These are phyloP conservation scores for Atlantisia rogersi DNA, from an alignment of 2,113 vertebrate genomes.

Conservation along the genomic window DNA sequence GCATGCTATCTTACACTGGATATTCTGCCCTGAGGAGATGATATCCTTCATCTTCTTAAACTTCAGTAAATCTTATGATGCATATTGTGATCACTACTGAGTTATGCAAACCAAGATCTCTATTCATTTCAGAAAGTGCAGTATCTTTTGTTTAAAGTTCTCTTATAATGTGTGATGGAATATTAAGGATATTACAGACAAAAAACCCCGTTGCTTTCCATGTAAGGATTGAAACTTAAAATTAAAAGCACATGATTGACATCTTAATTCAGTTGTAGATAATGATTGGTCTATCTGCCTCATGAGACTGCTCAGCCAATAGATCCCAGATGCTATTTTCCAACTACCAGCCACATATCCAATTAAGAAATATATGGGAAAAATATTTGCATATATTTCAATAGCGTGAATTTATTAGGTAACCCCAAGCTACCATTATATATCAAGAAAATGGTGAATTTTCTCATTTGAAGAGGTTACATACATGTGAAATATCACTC, in stretches of 20 bases:
- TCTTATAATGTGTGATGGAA: background rate
- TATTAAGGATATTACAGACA: background rate
- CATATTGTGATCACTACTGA: background rate
- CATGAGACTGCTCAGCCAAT: background rate
- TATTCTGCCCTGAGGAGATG: background rate
- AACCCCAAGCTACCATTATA: background rate
- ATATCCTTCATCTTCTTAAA: background rate
- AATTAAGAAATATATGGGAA: background rate
- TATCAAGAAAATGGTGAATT: background rate
- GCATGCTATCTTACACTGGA: constrained; percentile 14
- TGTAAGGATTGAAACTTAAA: constrained; percentile 20
- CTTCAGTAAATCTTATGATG: background rate
- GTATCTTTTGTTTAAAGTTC: background rate
- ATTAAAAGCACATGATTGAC: constrained; percentile 41
- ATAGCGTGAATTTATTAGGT: background rate
- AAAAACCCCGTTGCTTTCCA: background rate
- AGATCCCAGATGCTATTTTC: background rate
- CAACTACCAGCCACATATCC: background rate
- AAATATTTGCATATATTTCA: background rate
- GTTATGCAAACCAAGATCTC: background rate
- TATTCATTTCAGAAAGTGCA: background rate
- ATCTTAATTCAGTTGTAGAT: background rate
- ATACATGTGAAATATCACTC: background rate
- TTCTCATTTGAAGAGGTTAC: background rate
- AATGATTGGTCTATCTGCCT: background rate